These are phyloP conservation scores for Drosophila quinaria DNA, from an alignment of 2,888 invertebrate species.

Conservation along the genomic window DNA sequence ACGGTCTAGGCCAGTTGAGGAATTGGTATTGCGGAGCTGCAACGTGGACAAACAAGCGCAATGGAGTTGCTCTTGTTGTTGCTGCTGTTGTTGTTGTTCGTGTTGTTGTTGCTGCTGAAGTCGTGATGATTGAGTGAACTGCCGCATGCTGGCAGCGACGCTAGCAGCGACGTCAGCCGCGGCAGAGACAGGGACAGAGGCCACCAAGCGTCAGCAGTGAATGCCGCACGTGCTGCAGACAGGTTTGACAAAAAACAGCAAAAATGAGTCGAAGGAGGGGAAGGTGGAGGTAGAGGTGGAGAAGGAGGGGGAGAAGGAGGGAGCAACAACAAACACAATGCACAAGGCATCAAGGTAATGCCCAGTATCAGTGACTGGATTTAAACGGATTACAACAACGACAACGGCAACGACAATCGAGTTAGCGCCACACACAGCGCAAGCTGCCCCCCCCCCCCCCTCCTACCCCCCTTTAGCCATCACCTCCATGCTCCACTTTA, in stretches of 20 bases:
- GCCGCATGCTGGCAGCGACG: conserved; percentile 64
- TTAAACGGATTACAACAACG: conserved; percentile 79
- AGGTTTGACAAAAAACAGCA: conserved; percentile 74
- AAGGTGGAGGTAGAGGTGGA: no score
- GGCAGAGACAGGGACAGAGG: conserved; percentile 14
- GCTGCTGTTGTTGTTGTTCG: conserved; percentile 17
- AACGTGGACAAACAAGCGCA: conserved; percentile 72
- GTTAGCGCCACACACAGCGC: conserved; percentile 67
- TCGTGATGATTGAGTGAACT: conserved; percentile 82
- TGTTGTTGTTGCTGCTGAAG: conserved; percentile 44
- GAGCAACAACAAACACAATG: conserved; percentile 37
- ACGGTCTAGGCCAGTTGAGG: conserved; percentile 13
- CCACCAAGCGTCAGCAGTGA: conserved; percentile 45
- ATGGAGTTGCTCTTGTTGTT: conserved; percentile 43
- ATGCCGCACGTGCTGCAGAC: conserved; percentile 80
- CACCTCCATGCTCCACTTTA: neutral
- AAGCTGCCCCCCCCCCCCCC: conserved; percentile 13
- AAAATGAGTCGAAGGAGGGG: neutral
- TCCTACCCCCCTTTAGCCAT: neutral
- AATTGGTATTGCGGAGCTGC: conserved; percentile 2
- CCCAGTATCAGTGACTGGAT: conserved; percentile 80
- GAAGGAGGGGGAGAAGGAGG: neutral
- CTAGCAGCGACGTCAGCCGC: conserved; percentile 15
- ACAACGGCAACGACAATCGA: conserved; percentile 73
- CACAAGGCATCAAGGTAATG: conserved; percentile 62